Evolutionary conservation across 53 echinoderm and acorn worm genomes (phyloP).

Genomic region (Astropecten irregularis): DNA sequence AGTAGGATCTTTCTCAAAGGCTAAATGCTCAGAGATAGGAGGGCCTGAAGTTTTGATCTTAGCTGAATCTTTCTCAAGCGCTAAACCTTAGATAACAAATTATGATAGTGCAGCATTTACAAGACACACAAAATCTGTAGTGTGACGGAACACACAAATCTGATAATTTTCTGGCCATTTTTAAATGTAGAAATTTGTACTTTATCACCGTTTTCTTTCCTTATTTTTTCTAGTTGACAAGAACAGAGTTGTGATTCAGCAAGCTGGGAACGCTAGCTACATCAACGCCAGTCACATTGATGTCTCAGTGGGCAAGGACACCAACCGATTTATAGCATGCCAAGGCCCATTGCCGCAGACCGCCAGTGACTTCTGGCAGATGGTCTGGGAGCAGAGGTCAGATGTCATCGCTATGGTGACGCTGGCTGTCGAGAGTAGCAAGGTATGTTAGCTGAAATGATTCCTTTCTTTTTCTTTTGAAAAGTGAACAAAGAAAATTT

Average conservation of each 20-base stretch:
- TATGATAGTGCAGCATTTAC: too few species aligned
- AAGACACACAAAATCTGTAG: too few species aligned
- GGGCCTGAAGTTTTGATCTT: too few species aligned
- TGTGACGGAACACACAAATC: too few species aligned
- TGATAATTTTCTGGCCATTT: too few species aligned
- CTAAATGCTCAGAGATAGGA: too few species aligned
- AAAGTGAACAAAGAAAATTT: too few species aligned
- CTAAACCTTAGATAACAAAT: background rate
- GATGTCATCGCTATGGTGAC: slow-evolving; percentile 99
- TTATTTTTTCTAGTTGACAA: slow-evolving; percentile 69
- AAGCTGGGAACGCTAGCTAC: slow-evolving; percentile 69
- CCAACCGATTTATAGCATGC: slow-evolving; percentile 85
- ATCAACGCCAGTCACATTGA: slow-evolving; percentile 92
- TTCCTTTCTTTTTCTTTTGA: background rate
- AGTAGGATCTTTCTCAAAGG: too few species aligned
- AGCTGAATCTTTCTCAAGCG: too few species aligned
- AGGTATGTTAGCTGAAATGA: slow-evolving; percentile 71
- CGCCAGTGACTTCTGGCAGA: slow-evolving; percentile 91
- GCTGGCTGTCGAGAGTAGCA: slow-evolving; percentile 83
- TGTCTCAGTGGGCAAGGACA: slow-evolving; percentile 58
- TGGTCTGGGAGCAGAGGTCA: slow-evolving; percentile 98
- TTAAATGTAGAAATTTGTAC: too few species aligned
- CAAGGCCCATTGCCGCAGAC: slow-evolving; percentile 97
- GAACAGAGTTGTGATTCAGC: slow-evolving; percentile 81
- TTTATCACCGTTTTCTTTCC: too few species aligned